Conservation (phyloP, 2,113 vertebrate species). For the Hippocampus comes region DNA sequence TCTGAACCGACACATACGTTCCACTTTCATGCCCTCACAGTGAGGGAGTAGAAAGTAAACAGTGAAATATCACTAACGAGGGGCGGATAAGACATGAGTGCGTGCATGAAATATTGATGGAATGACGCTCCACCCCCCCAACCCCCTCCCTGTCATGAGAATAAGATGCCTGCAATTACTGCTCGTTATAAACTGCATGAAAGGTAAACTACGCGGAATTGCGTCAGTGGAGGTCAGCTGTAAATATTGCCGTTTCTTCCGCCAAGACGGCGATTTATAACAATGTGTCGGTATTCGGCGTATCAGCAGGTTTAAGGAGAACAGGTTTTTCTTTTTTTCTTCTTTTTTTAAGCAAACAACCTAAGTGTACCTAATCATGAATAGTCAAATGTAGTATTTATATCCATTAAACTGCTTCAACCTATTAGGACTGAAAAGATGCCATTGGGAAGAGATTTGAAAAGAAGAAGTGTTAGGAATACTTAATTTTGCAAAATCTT, state of each 20-base stretch:
- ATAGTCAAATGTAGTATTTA: too few relatives aligned
- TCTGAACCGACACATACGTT: constrained; percentile 37
- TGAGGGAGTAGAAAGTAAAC: constrained; percentile 9
- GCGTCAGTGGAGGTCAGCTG: not conserved
- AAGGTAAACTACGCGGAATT: not conserved
- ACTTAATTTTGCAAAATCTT: too few relatives aligned
- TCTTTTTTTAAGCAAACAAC: too few relatives aligned
- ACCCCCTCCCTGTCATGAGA: not conserved
- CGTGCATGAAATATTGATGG: constrained; percentile 36
- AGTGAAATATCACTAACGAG: constrained; percentile 63
- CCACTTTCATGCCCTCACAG: constrained; percentile 32
- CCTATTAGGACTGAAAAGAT: too few relatives aligned
- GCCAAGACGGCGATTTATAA: not conserved
- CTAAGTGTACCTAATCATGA: too few relatives aligned
- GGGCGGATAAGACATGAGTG: constrained; percentile 35
- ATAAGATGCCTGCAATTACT: constrained; percentile 3
- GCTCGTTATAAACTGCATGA: not conserved
- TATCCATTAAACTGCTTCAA: too few relatives aligned
- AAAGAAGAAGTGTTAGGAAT: too few relatives aligned
- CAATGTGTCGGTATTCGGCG: not conserved
- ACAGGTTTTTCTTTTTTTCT: too few relatives aligned
- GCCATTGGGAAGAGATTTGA: too few relatives aligned
- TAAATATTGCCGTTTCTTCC: not conserved
- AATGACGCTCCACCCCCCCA: not conserved
- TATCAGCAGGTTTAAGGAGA: not conserved